Percentiles rank a stretch among this genome's conserved stretches.
phyloP scores from a whole-genome alignment of 2,888 invertebrate genomes.

The Coenonympha arcania region DNA sequence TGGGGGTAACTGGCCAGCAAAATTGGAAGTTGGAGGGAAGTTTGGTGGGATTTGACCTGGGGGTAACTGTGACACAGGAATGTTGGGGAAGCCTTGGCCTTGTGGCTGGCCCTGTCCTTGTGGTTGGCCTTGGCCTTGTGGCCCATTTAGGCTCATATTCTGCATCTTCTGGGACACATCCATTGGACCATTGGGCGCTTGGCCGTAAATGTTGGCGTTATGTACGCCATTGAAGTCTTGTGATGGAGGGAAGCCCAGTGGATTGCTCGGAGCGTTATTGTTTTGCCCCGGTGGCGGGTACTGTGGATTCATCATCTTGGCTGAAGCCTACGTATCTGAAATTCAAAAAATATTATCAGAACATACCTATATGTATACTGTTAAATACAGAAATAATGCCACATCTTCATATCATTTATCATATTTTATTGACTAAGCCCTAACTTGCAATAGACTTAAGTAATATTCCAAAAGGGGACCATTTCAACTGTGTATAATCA shows the following conservation, averaged over 20 bases:
- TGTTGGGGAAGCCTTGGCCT: conserved; percentile 41
- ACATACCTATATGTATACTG: too few species aligned
- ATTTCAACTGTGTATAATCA: too few species aligned
- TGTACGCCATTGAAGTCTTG: conserved; percentile 63
- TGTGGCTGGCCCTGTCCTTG: conserved; percentile 19
- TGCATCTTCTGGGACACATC: conserved; percentile 68
- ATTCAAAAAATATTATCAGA: too few species aligned
- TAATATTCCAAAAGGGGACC: too few species aligned
- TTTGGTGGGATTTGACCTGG: conserved; percentile 45
- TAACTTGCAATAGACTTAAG: too few species aligned
- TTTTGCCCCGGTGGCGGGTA: conserved; percentile 66
- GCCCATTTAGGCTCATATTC: conserved; percentile 59
- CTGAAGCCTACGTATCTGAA: conserved; percentile 37
- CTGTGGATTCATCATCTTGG: conserved; percentile 67
- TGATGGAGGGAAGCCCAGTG: conserved; percentile 51
- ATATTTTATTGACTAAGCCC: too few species aligned
- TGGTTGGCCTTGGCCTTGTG: conserved; percentile 36
- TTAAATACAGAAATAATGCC: too few species aligned
- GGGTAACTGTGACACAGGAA: conserved; percentile 55
- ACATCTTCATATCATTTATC: too few species aligned
- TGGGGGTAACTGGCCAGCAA: conserved; percentile 38
- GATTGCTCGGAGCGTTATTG: conserved; percentile 62
- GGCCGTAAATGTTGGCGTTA: conserved; percentile 55
- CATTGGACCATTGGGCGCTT: conserved; percentile 47
- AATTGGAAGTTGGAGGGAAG: conserved; percentile 47